phyloP scores from a whole-genome alignment of 2,888 invertebrate species.

The Limenitis arthemis region DNA sequence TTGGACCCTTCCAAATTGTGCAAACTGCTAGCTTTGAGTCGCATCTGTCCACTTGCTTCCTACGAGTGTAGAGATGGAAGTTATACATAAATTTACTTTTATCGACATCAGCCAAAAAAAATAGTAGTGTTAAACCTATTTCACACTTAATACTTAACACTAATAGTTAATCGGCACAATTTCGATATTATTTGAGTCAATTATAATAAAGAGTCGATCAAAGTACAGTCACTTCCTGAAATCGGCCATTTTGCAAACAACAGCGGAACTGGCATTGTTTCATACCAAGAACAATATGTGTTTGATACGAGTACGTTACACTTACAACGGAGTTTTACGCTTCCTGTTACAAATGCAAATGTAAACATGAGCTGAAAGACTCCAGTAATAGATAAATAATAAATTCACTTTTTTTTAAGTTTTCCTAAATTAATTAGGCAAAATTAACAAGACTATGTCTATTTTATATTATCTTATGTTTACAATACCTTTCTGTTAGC shows the following conservation, averaged over 20 bases:
- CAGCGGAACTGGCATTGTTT: constrained; percentile 69
- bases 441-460: background rate
- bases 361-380: constrained; percentile 44
- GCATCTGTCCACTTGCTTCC: constrained; percentile 64
- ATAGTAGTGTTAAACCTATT: background rate
- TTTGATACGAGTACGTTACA: constrained; percentile 40
- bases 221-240: constrained; percentile 58
- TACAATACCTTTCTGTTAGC: background rate
- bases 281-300: constrained; percentile 49
- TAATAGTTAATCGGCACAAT: background rate
- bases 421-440: background rate
- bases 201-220: constrained; percentile 33
- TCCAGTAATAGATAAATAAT: background rate
- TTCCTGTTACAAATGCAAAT: constrained; percentile 68
- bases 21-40: constrained; percentile 56
- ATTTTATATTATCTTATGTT: constrained; percentile 3
- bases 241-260: constrained; percentile 61
- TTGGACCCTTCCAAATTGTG: constrained; percentile 59
- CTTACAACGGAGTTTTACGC: constrained; percentile 52
- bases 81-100: constrained; percentile 19
- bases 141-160: background rate
- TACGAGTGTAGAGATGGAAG: constrained; percentile 24
- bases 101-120: constrained; percentile 1
- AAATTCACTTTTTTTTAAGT: background rate
- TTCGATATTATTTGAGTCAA: background rate